Base-by-base conservation (phyloP, 2,113 vertebrate genomes). In the Scophthalmus maximus region DNA sequence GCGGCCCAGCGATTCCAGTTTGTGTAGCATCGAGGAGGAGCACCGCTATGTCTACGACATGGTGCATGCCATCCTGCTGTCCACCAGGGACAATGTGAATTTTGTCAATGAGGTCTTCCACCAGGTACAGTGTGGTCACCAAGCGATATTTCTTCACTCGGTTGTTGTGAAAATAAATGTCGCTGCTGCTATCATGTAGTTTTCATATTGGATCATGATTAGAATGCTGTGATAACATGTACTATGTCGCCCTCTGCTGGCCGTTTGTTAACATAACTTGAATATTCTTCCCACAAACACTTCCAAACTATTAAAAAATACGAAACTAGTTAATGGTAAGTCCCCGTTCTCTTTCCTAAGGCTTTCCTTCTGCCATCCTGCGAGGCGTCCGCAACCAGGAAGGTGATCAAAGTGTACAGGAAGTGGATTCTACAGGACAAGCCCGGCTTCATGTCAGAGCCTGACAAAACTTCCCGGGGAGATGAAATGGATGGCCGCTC, bases 51-150 rank as follows among this genome's bases (percentile, higher is more conserved):
- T 96, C 36, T 98, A 98, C 3, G 96, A 98, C 59, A 97, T 98
- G 96, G 98, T 98, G 85, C 96, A 98, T 61, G 90, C 87, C 68
- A 97, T 98, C 78, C 93, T 99, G 14, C 80, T 98, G 20, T 98
- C 97, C 68, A 98, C 97, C 0, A 91, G 97, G 0, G 98, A 97
- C 70, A 98, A 99, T 4, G 92, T 99, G 67, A 99, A 99, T 86
- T 98, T 99, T 23, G 96, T 99, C 86, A 97, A 98, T 3, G 98
- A 99, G 89, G 95, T 99, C 74, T 99, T 99, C 92, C 95, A 95
- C 26, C 98, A 99, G 94, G 98, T 99, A 74, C 10, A 42, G 11
- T 40, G 5, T 4, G 6, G 17, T 12, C 34, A 52, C 18, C 3
- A 27, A 27, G 20, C 5, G 20, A 0, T 4, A 8, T 40, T 22